These are phyloP conservation scores for Periphyllus acericola DNA, from an alignment of 2,888 invertebrate species.

Conservation along the genomic window DNA sequence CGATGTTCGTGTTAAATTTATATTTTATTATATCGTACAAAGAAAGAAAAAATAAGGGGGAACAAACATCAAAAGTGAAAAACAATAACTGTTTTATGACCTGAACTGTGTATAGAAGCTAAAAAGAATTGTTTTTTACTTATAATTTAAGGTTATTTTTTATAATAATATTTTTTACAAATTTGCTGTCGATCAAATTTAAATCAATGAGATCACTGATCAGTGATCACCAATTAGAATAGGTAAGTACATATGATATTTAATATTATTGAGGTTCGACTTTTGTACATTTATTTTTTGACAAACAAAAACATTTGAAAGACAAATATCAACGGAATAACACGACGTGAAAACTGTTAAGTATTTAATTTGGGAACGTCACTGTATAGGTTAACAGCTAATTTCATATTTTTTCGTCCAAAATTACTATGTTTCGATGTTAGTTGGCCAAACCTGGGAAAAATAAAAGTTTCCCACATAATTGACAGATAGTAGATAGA, in stretches of 20 bases:
- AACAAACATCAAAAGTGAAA: slow-evolving; percentile 33
- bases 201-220: neutral
- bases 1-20: slow-evolving; percentile 32
- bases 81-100: slow-evolving; percentile 35
- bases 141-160: neutral
- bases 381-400: neutral
- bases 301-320: neutral
- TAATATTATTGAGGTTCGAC: neutral
- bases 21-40: slow-evolving; percentile 11
- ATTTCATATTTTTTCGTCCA: neutral
- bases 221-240: no score
- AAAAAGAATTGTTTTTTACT: neutral
- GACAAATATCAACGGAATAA: neutral
- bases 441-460: neutral
- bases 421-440: neutral
- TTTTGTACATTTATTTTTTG: neutral
- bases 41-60: slow-evolving; percentile 2
- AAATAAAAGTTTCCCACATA: no score
- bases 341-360: neutral
- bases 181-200: neutral
- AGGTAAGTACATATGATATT: no score
- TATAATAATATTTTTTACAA: neutral
- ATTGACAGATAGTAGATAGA: no score
- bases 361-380: neutral
- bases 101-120: neutral